Base-by-base conservation (phyloP, 2,113 vertebrate species). In the Anolis sagrei region DNA sequence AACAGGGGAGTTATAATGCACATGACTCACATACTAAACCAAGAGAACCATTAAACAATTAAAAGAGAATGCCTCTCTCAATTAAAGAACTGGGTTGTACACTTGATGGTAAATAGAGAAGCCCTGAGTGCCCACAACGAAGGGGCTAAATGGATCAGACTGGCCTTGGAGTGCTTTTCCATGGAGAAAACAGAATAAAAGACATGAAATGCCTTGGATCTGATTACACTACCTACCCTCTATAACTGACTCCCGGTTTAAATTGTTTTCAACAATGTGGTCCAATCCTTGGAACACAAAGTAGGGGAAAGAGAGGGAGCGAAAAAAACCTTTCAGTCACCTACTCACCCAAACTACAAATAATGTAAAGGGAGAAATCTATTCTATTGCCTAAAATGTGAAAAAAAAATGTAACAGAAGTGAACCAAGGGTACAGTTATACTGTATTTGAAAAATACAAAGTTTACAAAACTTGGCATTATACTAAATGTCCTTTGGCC, bases 71-170 rank as follows among this genome's bases (percentile, higher is more conserved):
- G 61, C 86, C 86, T 82, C 44, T 73, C 84, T 83, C 83, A 80
- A 84, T 93, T 83, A 76, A 93, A 92, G 88, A 91, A 23, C 13
- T 83, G 68, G 86, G 84, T 61, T 7, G 75, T 86, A 11, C 86
- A 88, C 72, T 88, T 54, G 82, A 86, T 89, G 85, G 82, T 29
- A 5, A 4, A 61, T 87, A 84, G 72, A 84, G 76, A 70, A 36
- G 21, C 54, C 36, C 34, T 36, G 54, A 23, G 81, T 77, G 18
- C 18, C 54, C 58, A 83, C 69, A 18, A 18, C n/a, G 87, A 85
- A 85, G 49, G 6, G 13, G 23, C 34, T 66, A 79, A 64, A 79
- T 79, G 58, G 5, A 27, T 64, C 61, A 79, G 32, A 23, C 23
- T 39, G 34, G 14, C 34, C 77, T 64, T 79, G 49, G n/a, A 77